phyloP scores from a whole-genome alignment of 2,113 vertebrate genomes.

The Nanorana parkeri region DNA sequence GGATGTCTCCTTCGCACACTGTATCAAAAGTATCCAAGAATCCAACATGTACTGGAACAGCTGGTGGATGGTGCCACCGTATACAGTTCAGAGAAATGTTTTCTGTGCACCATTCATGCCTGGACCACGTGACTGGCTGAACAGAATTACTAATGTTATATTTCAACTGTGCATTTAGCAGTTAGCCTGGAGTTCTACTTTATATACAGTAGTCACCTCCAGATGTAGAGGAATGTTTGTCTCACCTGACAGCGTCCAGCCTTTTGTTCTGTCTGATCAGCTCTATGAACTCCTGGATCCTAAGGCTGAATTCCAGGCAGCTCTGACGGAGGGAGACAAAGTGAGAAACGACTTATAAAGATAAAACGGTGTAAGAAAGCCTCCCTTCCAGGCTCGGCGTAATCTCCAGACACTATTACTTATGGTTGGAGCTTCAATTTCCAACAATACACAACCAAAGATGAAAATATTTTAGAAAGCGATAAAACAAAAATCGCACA shows the following conservation, averaged over 20 bases:
- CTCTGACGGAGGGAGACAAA: conserved; percentile 80
- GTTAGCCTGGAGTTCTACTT: too few relatives aligned
- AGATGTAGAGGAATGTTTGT: conserved; percentile 22
- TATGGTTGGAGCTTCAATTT: background rate
- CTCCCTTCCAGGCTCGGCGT: background rate
- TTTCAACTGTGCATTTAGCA: too few relatives aligned
- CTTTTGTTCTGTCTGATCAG: conserved; percentile 98
- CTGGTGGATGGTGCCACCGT: too few relatives aligned
- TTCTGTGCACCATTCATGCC: too few relatives aligned
- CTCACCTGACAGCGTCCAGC: conserved; percentile 95
- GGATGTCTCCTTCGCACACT: too few relatives aligned
- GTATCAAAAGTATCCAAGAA: too few relatives aligned
- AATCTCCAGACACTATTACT: background rate
- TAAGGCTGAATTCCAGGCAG: conserved; percentile 97
- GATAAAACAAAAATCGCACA: background rate
- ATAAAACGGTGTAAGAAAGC: background rate
- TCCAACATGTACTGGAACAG: too few relatives aligned
- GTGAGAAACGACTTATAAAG: background rate
- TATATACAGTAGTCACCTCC: too few relatives aligned
- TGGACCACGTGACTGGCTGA: too few relatives aligned
- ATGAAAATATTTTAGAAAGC: background rate
- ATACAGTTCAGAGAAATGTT: too few relatives aligned
- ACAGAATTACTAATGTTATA: too few relatives aligned
- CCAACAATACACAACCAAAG: background rate
- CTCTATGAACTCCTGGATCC: conserved; percentile 99